These are phyloP conservation scores for Hartigia nigra DNA, from an alignment of 2,888 invertebrate genomes.

Conservation along the genomic window DNA sequence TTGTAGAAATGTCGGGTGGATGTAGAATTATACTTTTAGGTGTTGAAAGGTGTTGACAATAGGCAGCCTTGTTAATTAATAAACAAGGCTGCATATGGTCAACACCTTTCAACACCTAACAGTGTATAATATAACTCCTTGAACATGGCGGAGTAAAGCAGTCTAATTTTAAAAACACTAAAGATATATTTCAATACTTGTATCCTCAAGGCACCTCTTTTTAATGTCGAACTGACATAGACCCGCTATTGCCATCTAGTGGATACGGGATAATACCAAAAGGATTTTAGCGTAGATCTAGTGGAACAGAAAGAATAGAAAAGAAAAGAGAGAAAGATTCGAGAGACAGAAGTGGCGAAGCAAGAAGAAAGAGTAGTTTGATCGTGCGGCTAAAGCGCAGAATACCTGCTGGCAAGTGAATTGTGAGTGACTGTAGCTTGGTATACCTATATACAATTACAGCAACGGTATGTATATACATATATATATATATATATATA, in stretches of 20 bases:
- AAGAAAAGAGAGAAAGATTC: neutral
- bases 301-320: neutral
- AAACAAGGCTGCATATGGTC: no score
- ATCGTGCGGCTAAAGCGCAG: neutral
- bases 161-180: neutral
- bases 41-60: no score
- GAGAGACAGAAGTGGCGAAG: neutral
- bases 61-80: no score
- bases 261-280: neutral
- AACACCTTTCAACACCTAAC: neutral
- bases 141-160: neutral
- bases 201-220: neutral
- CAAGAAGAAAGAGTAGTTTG: neutral
- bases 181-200: neutral
- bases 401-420: neutral
- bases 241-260: neutral
- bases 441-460: neutral
- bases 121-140: neutral
- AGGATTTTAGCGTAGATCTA: neutral
- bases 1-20: no score
- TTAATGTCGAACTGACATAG: neutral
- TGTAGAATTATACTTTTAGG: no score
- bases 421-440: neutral
- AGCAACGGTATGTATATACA: neutral
- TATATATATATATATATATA: neutral